Conservation (phyloP, 2,888 invertebrate species). For the Apamea epomidion region DNA sequence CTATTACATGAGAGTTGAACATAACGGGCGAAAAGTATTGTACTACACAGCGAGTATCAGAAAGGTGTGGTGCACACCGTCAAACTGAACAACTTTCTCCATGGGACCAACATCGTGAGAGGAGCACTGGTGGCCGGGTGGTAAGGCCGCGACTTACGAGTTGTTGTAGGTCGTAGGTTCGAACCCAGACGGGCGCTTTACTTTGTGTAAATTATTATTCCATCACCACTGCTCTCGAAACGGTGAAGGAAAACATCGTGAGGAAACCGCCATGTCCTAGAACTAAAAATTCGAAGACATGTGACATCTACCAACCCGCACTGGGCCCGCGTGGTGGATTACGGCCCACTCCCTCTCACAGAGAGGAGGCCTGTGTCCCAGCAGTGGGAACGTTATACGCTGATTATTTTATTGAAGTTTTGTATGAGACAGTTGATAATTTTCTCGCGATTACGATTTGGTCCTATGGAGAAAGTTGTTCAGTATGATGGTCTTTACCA, state of each 20-base stretch:
- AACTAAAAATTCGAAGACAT: not conserved
- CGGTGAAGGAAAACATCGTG: too few species aligned
- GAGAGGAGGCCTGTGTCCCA: not conserved
- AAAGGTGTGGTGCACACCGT: not conserved
- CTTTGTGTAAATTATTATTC: too few species aligned
- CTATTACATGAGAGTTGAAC: not conserved
- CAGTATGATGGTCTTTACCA: not conserved
- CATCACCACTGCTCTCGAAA: too few species aligned
- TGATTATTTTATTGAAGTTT: not conserved
- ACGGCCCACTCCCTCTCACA: not conserved
- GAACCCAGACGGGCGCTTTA: not conserved
- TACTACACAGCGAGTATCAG: not conserved
- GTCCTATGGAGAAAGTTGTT: not conserved
- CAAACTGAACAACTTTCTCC: not conserved
- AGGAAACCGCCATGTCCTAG: too few species aligned
- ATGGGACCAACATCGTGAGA: not conserved
- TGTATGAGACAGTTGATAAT: not conserved
- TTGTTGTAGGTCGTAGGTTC: too few species aligned
- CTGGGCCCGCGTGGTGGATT: not conserved
- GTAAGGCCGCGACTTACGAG: too few species aligned
- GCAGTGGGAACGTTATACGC: not conserved
- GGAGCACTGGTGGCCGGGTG: not conserved
- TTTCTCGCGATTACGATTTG: not conserved
- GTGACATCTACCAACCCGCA: not conserved
- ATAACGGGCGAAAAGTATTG: not conserved